phyloP scores from a whole-genome alignment of 2,888 invertebrate genomes.

The Phyllotreta striolata region DNA sequence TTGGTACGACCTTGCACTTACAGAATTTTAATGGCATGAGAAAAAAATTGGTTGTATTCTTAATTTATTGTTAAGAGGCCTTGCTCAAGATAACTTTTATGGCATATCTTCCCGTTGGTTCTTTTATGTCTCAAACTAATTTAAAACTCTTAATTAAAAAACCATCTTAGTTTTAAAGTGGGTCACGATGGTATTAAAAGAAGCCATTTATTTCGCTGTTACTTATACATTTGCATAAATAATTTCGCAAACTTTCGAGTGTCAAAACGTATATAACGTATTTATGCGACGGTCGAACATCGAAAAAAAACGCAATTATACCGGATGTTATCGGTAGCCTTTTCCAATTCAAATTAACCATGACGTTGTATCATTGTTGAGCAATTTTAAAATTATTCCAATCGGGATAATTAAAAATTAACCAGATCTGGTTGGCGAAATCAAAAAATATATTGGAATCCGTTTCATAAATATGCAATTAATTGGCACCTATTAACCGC shows the following conservation, averaged over 20 bases:
- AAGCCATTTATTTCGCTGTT: conserved; percentile 10
- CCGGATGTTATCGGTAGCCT: conserved; percentile 15
- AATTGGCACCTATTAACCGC: too few relatives aligned
- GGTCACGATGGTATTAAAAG: conserved; percentile 24
- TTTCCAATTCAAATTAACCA: not conserved
- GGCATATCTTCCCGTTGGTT: too few relatives aligned
- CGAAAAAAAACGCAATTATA: conserved; percentile 16
- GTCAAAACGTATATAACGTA: conserved; percentile 21
- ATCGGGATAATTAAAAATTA: too few relatives aligned
- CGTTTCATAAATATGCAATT: too few relatives aligned
- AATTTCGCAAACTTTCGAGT: conserved; percentile 34
- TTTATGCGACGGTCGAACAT: conserved; percentile 13
- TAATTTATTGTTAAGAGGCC: too few relatives aligned
- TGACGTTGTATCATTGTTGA: not conserved
- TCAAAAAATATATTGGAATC: too few relatives aligned
- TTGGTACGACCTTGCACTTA: conserved; percentile 16
- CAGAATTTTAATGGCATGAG: conserved; percentile 22
- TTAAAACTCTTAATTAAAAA: not conserved
- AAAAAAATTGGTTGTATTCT: not conserved
- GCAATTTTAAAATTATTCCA: too few relatives aligned
- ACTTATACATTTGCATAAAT: conserved; percentile 30
- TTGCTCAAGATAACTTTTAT: too few relatives aligned
- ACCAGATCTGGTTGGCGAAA: too few relatives aligned
- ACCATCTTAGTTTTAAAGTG: conserved; percentile 16
- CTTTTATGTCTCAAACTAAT: too few relatives aligned